Base-by-base conservation (phyloP, 2,888 invertebrate species). In the Brenthis ino region DNA sequence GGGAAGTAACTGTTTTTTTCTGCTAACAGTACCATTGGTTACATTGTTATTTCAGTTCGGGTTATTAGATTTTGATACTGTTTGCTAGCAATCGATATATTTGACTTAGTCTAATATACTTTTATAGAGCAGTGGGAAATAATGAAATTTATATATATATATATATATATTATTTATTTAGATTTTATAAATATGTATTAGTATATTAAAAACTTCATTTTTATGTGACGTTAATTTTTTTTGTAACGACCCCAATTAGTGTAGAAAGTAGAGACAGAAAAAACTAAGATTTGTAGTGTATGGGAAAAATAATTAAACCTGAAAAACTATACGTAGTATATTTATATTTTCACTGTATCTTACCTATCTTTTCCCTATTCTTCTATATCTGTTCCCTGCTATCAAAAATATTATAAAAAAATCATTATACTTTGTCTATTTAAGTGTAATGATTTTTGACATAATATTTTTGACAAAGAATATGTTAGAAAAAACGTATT, bases 281-380 rank as follows among this genome's bases (percentile, higher is more conserved):
- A 58, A 58, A 58, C 58, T 48, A 58, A 58, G 58, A 58, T 58
- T 28, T 48, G n/a, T 58, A 47, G 48, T 48, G 48, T 48, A 58
- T 58, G 58, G 50, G n/a, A 48, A 60, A 48, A 48, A 3, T 50
- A 24, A 33, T 12, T 16, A 60, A n/a, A 50, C 48, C 28, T 12
- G 28, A 50, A 60, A 50, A n/a, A n/a, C 8, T 43, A 43, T 14
- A 50, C 50, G 50, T n/a, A n/a, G 28, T 28, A 50, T 16, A 60
- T 48, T 33, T 50, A 14, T 24, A 60, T 50, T 60, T 60, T 60
- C 48, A 16, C 16, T 60, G 50, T 50, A 28, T 28, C 3, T 3
- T 28, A 28, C 3, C 28, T 28, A 28, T 33, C 60, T 5, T 60
- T 54, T 60, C 16, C 58, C n/a, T 1, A 11, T 2, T 11, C 11